phyloP scores from a whole-genome alignment of 92 coral and sea anemone species.

The Ricordea florida region DNA sequence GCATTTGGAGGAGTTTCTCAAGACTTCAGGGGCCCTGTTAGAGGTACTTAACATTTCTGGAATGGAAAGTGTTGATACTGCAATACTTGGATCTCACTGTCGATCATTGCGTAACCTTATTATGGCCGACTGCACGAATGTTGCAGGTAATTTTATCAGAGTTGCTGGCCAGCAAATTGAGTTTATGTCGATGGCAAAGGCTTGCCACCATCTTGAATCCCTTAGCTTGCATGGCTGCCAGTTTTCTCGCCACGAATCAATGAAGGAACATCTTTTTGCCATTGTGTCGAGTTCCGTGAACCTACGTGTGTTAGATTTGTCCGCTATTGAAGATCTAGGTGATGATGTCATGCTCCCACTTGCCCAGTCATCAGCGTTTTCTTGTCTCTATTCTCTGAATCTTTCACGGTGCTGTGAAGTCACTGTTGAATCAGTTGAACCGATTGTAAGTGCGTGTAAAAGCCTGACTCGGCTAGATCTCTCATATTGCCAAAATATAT shows the following conservation, averaged over 20 bases:
- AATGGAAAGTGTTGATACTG: constrained; percentile 39
- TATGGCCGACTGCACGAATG: constrained; percentile 54
- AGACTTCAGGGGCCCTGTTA: constrained; percentile 38
- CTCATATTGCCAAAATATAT: constrained; percentile 61
- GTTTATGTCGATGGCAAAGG: constrained; percentile 35
- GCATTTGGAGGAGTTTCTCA: constrained; percentile 53
- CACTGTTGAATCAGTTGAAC: constrained; percentile 32
- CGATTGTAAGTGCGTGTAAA: constrained; percentile 28
- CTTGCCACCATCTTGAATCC: constrained; percentile 52
- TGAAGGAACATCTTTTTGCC: constrained; percentile 52
- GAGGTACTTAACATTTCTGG: constrained; percentile 44
- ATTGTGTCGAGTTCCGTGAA: constrained; percentile 32
- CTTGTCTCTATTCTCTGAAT: constrained; percentile 29
- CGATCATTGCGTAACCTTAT: constrained; percentile 35
- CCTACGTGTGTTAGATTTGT: constrained; percentile 46
- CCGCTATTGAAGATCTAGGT: constrained; percentile 43
- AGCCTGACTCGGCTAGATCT: constrained; percentile 44
- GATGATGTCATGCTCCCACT: constrained; percentile 38
- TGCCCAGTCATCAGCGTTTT: constrained; percentile 19
- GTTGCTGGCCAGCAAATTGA: background rate
- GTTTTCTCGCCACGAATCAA: constrained; percentile 34
- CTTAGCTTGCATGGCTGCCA: constrained; percentile 58
- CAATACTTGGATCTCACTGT: constrained; percentile 47
- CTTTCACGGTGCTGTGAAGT: constrained; percentile 63
- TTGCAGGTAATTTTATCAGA: constrained; percentile 28